Percentiles rank a stretch among this genome's conserved stretches.
phyloP scores from a whole-genome alignment of 2,888 invertebrate genomes.

The Ryuthela nishihirai region DNA sequence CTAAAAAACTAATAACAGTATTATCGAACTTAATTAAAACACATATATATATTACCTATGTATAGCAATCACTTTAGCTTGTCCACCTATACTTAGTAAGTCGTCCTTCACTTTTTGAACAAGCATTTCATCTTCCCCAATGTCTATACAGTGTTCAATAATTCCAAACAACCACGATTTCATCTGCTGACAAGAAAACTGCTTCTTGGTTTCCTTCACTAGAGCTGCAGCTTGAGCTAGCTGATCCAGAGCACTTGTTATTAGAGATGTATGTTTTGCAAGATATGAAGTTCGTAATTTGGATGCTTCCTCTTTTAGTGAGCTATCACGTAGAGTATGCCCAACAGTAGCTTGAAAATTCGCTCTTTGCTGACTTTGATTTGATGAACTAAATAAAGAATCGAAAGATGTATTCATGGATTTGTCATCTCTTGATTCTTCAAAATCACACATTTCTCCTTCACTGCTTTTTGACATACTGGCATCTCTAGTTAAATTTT shows the following conservation, averaged over 20 bases:
- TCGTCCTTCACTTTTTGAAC: slow-evolving; percentile 47
- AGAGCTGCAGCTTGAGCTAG: background rate
- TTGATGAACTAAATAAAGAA: slow-evolving; percentile 35
- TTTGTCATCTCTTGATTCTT: background rate
- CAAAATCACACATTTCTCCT: background rate
- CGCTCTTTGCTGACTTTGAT: slow-evolving; percentile 44
- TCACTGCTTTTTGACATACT: background rate
- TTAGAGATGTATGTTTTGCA: slow-evolving; percentile 45
- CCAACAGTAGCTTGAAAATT: slow-evolving; percentile 47
- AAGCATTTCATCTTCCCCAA: slow-evolving; percentile 45
- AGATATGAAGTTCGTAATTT: slow-evolving; percentile 61
- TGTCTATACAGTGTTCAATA: slow-evolving; percentile 43
- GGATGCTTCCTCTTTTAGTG: slow-evolving; percentile 55
- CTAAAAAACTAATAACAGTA: no score
- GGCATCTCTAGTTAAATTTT: no score
- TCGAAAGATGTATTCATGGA: background rate
- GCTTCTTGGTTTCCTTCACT: no score
- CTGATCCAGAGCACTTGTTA: slow-evolving; percentile 10
- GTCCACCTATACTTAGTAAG: slow-evolving; percentile 4
- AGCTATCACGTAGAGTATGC: slow-evolving; percentile 57
- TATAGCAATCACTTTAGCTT: no score
- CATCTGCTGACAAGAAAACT: no score
- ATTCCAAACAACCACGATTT: slow-evolving; percentile 49
- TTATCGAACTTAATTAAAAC: no score
- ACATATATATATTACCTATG: no score